Conservation (phyloP, 2,797 vertebrate species). For the Pangasius djambal region DNA sequence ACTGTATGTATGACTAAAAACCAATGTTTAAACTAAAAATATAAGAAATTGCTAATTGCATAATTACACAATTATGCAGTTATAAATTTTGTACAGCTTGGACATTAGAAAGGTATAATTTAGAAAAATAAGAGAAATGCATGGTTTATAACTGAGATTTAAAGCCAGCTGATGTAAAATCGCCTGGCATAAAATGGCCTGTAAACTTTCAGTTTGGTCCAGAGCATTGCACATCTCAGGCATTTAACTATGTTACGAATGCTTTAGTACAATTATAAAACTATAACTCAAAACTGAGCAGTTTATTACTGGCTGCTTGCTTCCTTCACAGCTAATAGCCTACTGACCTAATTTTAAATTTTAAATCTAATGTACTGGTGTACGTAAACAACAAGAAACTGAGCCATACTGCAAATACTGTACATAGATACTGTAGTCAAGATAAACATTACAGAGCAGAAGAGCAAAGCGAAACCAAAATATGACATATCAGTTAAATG, state of each 20-base stretch:
- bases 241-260: background rate
- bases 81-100: background rate
- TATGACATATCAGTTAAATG: conserved; percentile 3
- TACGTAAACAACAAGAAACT: background rate
- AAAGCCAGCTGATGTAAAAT: too few relatives aligned
- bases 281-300: too few relatives aligned
- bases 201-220: background rate
- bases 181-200: background rate
- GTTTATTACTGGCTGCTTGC: background rate
- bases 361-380: background rate
- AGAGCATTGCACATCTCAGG: background rate
- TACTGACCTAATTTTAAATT: background rate
- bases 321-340: background rate
- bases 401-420: background rate
- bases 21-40: background rate
- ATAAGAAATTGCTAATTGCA: background rate
- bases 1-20: too few relatives aligned
- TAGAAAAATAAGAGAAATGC: background rate
- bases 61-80: background rate
- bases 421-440: conserved; percentile 1
- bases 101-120: background rate
- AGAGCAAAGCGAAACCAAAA: background rate
- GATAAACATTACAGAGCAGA: conserved; percentile 24
- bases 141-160: background rate
- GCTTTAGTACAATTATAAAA: background rate